These are phyloP conservation scores for Alcis repandata DNA, from an alignment of 2,888 invertebrate species.

Conservation along the genomic window DNA sequence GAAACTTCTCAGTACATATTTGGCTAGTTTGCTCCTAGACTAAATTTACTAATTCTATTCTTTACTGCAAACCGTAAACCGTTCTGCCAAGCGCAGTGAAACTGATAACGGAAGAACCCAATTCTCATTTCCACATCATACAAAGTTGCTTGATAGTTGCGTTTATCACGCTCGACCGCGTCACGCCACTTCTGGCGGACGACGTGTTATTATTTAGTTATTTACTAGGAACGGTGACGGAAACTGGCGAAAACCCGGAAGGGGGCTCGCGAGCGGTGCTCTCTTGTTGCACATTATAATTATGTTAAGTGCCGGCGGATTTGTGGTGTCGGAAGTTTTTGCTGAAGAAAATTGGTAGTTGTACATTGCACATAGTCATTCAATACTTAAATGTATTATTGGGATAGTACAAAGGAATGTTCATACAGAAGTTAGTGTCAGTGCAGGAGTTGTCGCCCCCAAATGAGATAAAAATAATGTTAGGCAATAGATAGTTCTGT, in stretches of 20 bases:
- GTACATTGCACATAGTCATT: no score
- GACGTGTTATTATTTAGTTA: constrained; percentile 52
- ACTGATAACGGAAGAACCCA: constrained; percentile 58
- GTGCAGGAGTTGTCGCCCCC: no score
- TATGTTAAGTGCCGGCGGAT: constrained; percentile 19
- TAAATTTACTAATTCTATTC: neutral
- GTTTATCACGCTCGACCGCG: constrained; percentile 52
- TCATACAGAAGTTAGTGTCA: no score
- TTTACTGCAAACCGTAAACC: neutral
- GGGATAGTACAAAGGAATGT: no score
- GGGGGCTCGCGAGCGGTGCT: neutral
- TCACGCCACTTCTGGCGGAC: constrained; percentile 50
- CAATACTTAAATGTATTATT: no score
- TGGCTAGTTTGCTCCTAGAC: no score
- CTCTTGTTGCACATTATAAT: constrained; percentile 21
- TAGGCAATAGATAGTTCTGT: no score
- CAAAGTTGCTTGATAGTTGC: constrained; percentile 28
- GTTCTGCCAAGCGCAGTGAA: constrained; percentile 4
- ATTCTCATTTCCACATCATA: constrained; percentile 54
- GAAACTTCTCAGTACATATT: no score
- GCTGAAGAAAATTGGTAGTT: no score
- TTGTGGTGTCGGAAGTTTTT: neutral
- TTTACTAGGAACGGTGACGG: constrained; percentile 68
- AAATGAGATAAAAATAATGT: no score
- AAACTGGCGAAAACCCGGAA: constrained; percentile 64